Percentiles rank a stretch among this genome's conserved stretches.
phyloP scores from a whole-genome alignment of 2,113 vertebrate genomes.

The Crotophaga sulcirostris region DNA sequence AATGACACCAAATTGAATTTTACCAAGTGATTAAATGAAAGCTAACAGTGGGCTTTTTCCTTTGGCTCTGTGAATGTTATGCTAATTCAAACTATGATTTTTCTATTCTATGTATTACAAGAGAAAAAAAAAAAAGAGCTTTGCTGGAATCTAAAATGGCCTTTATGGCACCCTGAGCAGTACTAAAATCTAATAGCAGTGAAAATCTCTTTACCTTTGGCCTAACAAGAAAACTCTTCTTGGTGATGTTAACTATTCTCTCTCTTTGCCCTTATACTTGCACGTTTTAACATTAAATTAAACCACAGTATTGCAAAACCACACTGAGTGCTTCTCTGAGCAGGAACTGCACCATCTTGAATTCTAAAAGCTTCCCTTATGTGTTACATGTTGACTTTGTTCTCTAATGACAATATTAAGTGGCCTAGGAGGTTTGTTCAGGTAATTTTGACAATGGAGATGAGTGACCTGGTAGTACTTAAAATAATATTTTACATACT shows the following conservation, averaged over 20 bases:
- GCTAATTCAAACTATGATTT: constrained; percentile 8
- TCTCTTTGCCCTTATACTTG: background rate
- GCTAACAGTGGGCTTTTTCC: background rate
- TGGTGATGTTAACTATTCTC: background rate
- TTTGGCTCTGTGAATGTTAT: background rate
- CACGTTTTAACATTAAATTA: background rate
- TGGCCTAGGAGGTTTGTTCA: background rate
- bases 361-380: background rate
- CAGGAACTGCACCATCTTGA: background rate
- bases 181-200: background rate
- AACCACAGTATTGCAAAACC: background rate
- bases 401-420: background rate
- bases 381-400: background rate
- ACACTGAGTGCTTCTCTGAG: background rate
- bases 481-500: background rate
- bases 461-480: background rate
- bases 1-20: background rate
- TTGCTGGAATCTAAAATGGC: constrained; percentile 8
- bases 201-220: background rate
- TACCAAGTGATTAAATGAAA: background rate
- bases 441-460: background rate
- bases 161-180: background rate
- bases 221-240: background rate
- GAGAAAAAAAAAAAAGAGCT: background rate
- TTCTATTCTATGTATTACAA: background rate